A percentile compares a stretch with the other conserved stretches of the same genome.
phyloP scores from a whole-genome alignment of 2,888 invertebrate species.

The Hipparchia sbordonii region DNA sequence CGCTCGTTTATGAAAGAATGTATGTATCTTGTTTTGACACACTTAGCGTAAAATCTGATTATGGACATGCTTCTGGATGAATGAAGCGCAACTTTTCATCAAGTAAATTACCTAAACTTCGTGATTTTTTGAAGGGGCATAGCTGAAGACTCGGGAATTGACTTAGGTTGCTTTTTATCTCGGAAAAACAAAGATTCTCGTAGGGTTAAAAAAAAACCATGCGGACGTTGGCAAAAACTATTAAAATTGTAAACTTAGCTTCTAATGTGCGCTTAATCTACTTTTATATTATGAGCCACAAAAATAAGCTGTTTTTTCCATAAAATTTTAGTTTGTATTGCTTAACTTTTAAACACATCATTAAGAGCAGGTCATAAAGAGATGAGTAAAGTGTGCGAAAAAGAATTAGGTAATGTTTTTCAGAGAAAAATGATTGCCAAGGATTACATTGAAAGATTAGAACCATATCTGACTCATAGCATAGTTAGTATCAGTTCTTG shows the following conservation, averaged over 20 bases:
- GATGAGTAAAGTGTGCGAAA: constrained; percentile 8
- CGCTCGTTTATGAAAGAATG: background rate
- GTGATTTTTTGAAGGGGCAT: too few species aligned
- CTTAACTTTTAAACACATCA: background rate
- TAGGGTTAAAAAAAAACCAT: too few species aligned
- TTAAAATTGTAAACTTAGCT: too few species aligned
- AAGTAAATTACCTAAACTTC: too few species aligned
- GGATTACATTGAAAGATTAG: constrained; percentile 4
- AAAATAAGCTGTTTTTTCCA: background rate
- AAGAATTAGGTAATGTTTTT: background rate
- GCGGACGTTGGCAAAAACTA: too few species aligned
- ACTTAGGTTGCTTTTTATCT: too few species aligned
- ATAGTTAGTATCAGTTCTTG: background rate
- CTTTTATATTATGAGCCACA: background rate
- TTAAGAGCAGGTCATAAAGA: constrained; percentile 1
- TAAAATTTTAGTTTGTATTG: background rate
- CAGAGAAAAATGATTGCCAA: constrained; percentile 6
- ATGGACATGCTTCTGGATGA: too few species aligned
- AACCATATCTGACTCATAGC: constrained; percentile 4
- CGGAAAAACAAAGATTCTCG: too few species aligned
- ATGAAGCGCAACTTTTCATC: too few species aligned
- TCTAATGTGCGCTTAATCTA: too few species aligned
- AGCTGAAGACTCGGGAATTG: too few species aligned
- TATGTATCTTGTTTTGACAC: background rate
- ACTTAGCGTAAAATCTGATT: background rate